phyloP scores from a whole-genome alignment of 2,888 invertebrate genomes.

The Agriopis aurantiaria region DNA sequence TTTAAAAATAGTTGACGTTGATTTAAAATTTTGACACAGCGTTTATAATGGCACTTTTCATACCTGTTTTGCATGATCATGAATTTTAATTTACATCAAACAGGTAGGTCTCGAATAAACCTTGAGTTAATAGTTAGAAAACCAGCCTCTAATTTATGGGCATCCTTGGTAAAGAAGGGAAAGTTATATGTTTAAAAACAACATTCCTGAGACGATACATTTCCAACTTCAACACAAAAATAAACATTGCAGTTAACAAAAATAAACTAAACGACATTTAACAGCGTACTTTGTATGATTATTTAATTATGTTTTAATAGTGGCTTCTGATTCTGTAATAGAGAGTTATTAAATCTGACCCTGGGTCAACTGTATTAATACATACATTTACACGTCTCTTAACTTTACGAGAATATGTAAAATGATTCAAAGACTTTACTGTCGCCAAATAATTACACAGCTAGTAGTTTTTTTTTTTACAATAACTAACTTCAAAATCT shows the following conservation, averaged over 20 bases:
- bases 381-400: background rate
- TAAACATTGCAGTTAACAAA: background rate
- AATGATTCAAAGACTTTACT: too few species aligned
- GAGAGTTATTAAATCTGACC: slow-evolving; percentile 2
- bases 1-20: background rate
- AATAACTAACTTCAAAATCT: too few species aligned
- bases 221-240: background rate
- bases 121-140: slow-evolving; percentile 30
- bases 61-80: slow-evolving; percentile 33
- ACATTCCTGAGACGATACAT: background rate
- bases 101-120: slow-evolving; percentile 17
- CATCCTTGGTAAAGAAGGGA: slow-evolving; percentile 22
- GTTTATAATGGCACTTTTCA: slow-evolving; percentile 23
- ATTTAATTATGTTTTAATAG: background rate
- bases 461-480: too few species aligned
- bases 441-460: too few species aligned
- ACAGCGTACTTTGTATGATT: too few species aligned
- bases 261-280: background rate
- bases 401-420: background rate
- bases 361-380: slow-evolving; percentile 1
- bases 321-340: background rate
- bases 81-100: slow-evolving; percentile 34
- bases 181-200: slow-evolving; percentile 18
- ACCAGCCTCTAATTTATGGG: slow-evolving; percentile 25
- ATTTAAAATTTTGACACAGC: slow-evolving; percentile 27